These are phyloP conservation scores for Himalopsyche tibetana DNA, from an alignment of 2,888 invertebrate genomes.

Conservation along the genomic window DNA sequence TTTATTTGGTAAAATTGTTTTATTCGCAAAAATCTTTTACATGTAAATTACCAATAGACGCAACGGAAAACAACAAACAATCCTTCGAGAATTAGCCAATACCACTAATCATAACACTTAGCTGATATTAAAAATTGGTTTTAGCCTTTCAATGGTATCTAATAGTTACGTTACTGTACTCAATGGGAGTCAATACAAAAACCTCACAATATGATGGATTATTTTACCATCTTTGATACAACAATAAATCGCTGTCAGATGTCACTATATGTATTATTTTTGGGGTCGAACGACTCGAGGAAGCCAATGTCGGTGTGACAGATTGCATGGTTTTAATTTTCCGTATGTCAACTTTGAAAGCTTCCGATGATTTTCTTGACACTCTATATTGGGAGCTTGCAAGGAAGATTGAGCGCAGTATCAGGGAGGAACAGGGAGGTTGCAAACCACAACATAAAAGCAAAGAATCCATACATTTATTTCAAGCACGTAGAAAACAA, in stretches of 20 bases:
- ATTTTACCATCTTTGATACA: not conserved
- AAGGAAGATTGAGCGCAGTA: not conserved
- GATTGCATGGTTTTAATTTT: slow-evolving; percentile 42
- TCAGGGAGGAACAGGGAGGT: too few relatives aligned
- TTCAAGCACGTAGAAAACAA: too few relatives aligned
- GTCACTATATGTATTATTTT: slow-evolving; percentile 31
- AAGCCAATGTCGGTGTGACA: slow-evolving; percentile 28
- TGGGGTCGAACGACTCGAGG: slow-evolving; percentile 20
- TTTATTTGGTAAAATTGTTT: too few relatives aligned
- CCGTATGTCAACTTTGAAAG: slow-evolving; percentile 23
- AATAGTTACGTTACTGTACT: not conserved
- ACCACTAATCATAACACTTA: too few relatives aligned
- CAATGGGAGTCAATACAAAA: not conserved
- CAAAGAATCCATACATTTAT: too few relatives aligned
- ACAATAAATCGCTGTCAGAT: slow-evolving; percentile 40
- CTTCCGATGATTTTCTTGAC: slow-evolving; percentile 19
- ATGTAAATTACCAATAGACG: too few relatives aligned
- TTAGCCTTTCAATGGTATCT: not conserved
- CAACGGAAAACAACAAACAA: too few relatives aligned
- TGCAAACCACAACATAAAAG: too few relatives aligned
- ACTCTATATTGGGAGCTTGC: not conserved
- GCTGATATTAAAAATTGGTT: too few relatives aligned
- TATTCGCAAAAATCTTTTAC: too few relatives aligned
- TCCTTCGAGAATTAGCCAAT: too few relatives aligned
- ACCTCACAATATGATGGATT: slow-evolving; percentile 23